Conservation (phyloP, 2,797 vertebrate genomes). For the Glossophaga mutica region DNA sequence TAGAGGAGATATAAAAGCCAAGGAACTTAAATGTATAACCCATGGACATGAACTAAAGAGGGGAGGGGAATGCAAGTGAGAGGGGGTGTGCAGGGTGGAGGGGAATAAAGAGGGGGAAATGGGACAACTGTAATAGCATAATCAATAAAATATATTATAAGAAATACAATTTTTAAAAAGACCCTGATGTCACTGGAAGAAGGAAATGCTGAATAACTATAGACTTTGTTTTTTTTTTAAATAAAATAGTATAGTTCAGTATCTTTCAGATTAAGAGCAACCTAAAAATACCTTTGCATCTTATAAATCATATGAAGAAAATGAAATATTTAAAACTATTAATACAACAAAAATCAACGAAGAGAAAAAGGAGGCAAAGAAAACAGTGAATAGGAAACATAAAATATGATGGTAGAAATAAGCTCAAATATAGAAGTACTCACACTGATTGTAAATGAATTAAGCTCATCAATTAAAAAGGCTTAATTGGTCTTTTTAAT, state of each 20-base stretch:
- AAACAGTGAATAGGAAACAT: background rate
- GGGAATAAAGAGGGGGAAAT: too few species aligned
- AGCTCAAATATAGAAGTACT: background rate
- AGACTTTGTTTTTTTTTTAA: background rate
- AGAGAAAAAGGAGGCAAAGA: background rate
- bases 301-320: conserved; percentile 19
- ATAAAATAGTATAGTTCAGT: background rate
- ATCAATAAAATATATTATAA: too few species aligned
- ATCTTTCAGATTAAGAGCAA: background rate
- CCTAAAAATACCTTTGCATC: background rate
- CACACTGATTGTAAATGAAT: background rate
- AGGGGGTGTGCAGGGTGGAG: too few species aligned
- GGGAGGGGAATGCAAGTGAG: too few species aligned
- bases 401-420: background rate
- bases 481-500: background rate
- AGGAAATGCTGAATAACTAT: background rate
- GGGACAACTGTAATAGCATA: too few species aligned
- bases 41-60: too few species aligned
- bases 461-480: background rate
- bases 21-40: too few species aligned
- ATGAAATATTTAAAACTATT: background rate
- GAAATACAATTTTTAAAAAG: background rate
- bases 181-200: background rate
- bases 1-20: too few species aligned
- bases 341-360: background rate